Percentiles rank a stretch among this genome's conserved stretches.
Evolutionary conservation across 2,797 vertebrate genomes (phyloP).

Genomic region (Trichosurus vulpecula): DNA sequence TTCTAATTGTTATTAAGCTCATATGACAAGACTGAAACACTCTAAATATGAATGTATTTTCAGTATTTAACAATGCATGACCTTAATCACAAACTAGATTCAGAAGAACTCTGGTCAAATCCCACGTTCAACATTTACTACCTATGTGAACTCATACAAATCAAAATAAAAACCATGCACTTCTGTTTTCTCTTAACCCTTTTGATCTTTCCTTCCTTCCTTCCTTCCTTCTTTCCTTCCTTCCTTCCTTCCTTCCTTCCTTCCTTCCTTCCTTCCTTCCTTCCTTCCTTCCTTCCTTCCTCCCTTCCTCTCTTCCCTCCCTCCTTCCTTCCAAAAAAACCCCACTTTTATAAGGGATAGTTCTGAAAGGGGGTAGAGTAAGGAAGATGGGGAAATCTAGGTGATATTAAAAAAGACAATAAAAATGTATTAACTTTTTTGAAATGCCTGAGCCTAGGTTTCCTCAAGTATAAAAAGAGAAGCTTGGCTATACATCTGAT

Average conservation of each 20-base stretch:
- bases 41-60: neutral
- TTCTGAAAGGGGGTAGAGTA: neutral
- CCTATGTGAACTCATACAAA: neutral
- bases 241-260: no score
- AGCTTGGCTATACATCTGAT: neutral
- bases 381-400: neutral
- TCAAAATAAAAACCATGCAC: neutral
- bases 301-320: no score
- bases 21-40: neutral
- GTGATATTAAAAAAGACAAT: neutral
- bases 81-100: slow-evolving; percentile 41
- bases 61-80: neutral
- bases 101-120: neutral
- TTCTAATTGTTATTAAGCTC: neutral
- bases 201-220: neutral
- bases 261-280: neutral
- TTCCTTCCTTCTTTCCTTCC: no score
- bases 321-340: no score
- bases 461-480: neutral
- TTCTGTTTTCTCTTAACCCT: neutral
- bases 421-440: neutral
- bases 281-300: no score
- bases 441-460: neutral
- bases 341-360: neutral
- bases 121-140: no score